phyloP scores from a whole-genome alignment of 2,797 vertebrate genomes.

The Rousettus madagascariensis region DNA sequence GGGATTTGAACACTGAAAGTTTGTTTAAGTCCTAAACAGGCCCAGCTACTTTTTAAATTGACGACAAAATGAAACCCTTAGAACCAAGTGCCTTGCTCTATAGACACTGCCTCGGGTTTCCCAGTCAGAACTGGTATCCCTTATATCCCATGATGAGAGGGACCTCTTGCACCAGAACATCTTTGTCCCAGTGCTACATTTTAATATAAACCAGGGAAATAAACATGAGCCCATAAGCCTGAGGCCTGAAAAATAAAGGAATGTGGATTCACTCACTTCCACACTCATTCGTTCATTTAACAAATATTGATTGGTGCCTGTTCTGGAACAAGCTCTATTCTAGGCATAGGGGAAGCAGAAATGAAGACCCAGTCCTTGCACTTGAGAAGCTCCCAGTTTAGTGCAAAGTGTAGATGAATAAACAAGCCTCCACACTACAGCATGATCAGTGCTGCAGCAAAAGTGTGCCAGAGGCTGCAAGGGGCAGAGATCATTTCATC shows the following conservation, averaged over 20 bases:
- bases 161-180: background rate
- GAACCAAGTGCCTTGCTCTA: background rate
- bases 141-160: background rate
- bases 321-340: constrained; percentile 23
- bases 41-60: constrained; percentile 60
- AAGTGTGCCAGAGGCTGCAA: background rate
- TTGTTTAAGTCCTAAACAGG: constrained; percentile 69
- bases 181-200: background rate
- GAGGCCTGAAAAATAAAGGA: constrained; percentile 27
- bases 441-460: background rate
- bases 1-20: constrained; percentile 69
- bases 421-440: background rate
- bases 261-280: background rate
- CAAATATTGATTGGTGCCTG: constrained; percentile 17
- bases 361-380: background rate
- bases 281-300: background rate
- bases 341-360: background rate
- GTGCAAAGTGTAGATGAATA: background rate
- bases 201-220: constrained; percentile 26
- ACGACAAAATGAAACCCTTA: constrained; percentile 55
- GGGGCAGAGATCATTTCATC: background rate
- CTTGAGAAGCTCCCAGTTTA: background rate
- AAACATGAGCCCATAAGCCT: constrained; percentile 28
- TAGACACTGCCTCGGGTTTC: background rate
- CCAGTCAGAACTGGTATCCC: background rate